These are phyloP conservation scores for Glandiceps talaboti DNA, from an alignment of 53 echinoderm and acorn worm species.

Conservation along the genomic window DNA sequence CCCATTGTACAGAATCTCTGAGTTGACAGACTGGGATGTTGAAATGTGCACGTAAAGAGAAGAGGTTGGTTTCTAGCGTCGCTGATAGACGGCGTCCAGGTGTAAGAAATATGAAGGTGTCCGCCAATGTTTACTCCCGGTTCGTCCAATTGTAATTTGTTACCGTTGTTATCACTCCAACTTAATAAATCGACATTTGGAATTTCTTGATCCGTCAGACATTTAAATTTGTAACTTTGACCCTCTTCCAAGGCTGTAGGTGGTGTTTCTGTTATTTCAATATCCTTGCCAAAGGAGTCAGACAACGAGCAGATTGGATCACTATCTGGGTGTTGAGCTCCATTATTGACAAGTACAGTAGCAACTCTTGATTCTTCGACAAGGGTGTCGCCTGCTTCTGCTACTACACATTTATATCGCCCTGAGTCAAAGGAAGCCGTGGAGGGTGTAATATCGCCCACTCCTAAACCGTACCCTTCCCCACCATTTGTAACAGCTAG, in stretches of 20 bases:
- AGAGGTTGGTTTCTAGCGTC: background rate
- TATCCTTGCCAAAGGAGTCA: background rate
- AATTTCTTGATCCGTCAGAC: background rate
- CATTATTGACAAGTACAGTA: background rate
- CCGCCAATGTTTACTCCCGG: background rate
- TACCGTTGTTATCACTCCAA: background rate
- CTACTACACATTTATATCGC: background rate
- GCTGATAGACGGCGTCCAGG: background rate
- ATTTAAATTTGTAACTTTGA: background rate
- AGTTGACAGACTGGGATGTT: background rate
- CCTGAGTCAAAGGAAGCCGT: background rate
- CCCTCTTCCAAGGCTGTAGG: background rate
- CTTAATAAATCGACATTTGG: background rate
- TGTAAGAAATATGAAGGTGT: background rate
- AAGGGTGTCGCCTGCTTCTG: background rate
- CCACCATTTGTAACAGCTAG: background rate
- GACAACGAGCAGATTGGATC: background rate
- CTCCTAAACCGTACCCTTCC: background rate
- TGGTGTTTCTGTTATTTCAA: background rate
- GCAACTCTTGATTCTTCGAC: background rate
- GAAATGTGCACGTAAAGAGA: background rate
- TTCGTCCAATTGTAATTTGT: background rate
- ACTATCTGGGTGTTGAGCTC: background rate
- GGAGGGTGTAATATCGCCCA: background rate
- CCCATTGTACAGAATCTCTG: background rate